Conservation (phyloP, 2,888 invertebrate genomes). For the Dioctria linearis region DNA sequence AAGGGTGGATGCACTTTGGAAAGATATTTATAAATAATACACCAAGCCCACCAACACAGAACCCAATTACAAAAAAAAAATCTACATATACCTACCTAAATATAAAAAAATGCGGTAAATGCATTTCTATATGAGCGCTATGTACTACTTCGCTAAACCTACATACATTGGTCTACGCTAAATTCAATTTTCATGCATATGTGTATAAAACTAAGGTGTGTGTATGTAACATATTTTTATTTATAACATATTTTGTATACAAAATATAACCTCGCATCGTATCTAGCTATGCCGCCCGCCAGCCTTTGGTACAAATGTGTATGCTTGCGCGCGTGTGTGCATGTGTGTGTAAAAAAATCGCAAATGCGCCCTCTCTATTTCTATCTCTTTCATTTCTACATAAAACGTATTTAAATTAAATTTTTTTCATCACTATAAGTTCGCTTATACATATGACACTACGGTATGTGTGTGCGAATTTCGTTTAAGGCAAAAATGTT, state of each 20-base stretch:
- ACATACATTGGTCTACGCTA: background rate
- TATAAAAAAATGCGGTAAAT: background rate
- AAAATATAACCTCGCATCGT: conserved; percentile 31
- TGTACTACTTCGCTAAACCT: conserved; percentile 6
- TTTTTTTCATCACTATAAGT: background rate
- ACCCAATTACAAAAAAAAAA: no score
- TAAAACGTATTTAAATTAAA: background rate
- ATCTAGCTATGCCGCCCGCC: background rate
- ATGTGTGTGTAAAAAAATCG: background rate
- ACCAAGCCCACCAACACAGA: conserved; percentile 24
- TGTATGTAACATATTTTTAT: conserved; percentile 19
- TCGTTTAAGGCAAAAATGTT: conserved; percentile 29
- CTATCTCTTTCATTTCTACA: background rate
- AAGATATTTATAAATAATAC: conserved; percentile 44
- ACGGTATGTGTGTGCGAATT: background rate
- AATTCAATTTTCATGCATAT: background rate
- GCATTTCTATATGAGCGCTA: conserved; percentile 33
- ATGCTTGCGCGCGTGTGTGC: no score
- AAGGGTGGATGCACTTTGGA: conserved; percentile 48
- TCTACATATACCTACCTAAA: no score
- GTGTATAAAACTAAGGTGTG: no score
- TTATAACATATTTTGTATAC: conserved; percentile 46
- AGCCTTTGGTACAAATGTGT: no score
- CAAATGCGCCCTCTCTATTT: conserved; percentile 38
- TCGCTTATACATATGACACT: conserved; percentile 8